Conservation (phyloP, 2,113 vertebrate genomes). For the Rhynchomys soricoides region DNA sequence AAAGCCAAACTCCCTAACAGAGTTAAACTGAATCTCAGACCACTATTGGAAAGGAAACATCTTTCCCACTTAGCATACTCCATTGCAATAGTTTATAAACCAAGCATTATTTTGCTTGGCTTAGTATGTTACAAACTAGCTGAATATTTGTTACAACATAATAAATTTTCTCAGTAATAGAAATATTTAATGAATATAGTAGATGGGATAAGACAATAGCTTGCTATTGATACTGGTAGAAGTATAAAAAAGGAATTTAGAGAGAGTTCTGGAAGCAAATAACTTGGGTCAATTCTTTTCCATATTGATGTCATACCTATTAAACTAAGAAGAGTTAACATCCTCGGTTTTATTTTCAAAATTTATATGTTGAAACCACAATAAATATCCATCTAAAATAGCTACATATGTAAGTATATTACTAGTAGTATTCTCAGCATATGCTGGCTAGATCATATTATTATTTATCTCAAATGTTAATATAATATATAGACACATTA, state of each 20-base stretch:
- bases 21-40: rapidly evolving
- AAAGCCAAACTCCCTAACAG: not conserved
- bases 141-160: not conserved
- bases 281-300: not conserved
- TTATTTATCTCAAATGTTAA: not conserved
- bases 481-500: not conserved
- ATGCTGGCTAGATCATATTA: not conserved
- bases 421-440: not conserved
- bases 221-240: not conserved
- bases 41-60: rapidly evolving
- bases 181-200: not conserved
- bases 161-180: not conserved
- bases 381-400: not conserved
- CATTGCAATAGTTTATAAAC: not conserved
- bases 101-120: not conserved
- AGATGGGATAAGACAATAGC: not conserved
- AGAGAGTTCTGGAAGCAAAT: not conserved
- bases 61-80: too few species aligned
- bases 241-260: not conserved
- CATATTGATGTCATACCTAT: not conserved
- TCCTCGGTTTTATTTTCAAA: not conserved
- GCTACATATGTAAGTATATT: not conserved
- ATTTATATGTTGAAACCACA: not conserved
- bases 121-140: not conserved
- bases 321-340: not conserved